These are phyloP conservation scores for Oryzaephilus surinamensis DNA, from an alignment of 1,140 invertebrate species.

Conservation along the genomic window DNA sequence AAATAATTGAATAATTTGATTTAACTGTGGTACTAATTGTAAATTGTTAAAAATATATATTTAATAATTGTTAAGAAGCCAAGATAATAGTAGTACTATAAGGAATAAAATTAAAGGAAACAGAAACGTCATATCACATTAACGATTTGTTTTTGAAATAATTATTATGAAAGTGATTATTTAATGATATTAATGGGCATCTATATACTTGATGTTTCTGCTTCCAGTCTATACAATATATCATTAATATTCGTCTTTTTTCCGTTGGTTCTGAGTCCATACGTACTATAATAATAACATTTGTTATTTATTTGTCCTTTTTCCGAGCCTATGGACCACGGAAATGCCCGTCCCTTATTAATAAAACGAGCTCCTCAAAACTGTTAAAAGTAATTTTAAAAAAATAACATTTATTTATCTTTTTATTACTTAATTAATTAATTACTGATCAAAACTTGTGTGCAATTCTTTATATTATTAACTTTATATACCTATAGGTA, in stretches of 20 bases:
- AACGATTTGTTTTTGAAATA: too few relatives aligned
- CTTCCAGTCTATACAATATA: too few relatives aligned
- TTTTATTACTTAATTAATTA: slow-evolving; percentile 7
- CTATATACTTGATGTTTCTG: too few relatives aligned
- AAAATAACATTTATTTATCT: slow-evolving; percentile 3
- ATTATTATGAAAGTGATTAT: too few relatives aligned
- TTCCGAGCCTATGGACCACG: slow-evolving; percentile 32
- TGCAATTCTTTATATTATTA: slow-evolving; percentile 1
- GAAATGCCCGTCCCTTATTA: slow-evolving; percentile 28
- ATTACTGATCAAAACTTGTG: not conserved
- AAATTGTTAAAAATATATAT: slow-evolving; percentile 14
- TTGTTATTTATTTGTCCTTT: slow-evolving; percentile 21
- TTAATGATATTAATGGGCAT: too few relatives aligned
- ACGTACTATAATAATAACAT: slow-evolving; percentile 12
- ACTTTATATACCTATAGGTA: slow-evolving; percentile 3
- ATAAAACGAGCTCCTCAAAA: slow-evolving; percentile 8
- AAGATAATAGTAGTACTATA: slow-evolving; percentile 7
- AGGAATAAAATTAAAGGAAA: too few relatives aligned
- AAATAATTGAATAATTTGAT: too few relatives aligned
- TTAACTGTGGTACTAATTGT: slow-evolving; percentile 10
- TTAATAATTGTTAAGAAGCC: slow-evolving; percentile 10
- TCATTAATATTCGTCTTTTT: slow-evolving; percentile 18
- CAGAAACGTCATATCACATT: too few relatives aligned
- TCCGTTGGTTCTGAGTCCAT: slow-evolving; percentile 32
- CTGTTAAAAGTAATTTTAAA: slow-evolving; percentile 4